phyloP scores from a whole-genome alignment of 2,113 vertebrate species.

The Sinocyclocheilus anshuiensis region DNA sequence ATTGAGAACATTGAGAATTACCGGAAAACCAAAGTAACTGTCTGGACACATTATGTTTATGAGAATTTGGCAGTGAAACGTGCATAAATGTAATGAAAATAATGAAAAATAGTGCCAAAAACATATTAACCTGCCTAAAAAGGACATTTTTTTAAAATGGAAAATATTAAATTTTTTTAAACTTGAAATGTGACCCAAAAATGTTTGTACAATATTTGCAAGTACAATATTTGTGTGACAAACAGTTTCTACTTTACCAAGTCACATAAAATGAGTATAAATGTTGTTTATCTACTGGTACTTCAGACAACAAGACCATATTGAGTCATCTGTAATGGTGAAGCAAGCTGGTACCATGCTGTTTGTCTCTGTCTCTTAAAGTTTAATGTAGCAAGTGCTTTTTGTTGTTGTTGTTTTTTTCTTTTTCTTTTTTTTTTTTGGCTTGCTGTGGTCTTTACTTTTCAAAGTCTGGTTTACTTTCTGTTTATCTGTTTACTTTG shows the following conservation, averaged over 20 bases:
- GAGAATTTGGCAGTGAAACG: not conserved
- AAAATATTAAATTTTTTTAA: not conserved
- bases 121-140: too few relatives aligned
- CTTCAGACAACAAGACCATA: slow-evolving; percentile 7
- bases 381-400: slow-evolving; percentile 6
- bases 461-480: not conserved
- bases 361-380: slow-evolving; percentile 22
- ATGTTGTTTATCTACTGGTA: slow-evolving; percentile 1
- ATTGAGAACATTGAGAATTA: not conserved
- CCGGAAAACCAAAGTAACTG: not conserved
- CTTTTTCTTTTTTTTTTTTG: not conserved
- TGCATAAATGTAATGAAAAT: not conserved
- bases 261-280: not conserved
- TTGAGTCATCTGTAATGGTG: not conserved
- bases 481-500: slow-evolving; percentile 31
- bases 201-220: not conserved
- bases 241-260: not conserved
- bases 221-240: not conserved
- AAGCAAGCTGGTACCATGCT: not conserved
- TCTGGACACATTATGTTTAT: not conserved
- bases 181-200: not conserved
- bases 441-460: slow-evolving; percentile 2
- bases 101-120: not conserved
- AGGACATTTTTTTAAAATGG: not conserved
- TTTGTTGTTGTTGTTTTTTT: not conserved